These are phyloP conservation scores for Calidris pygmaea DNA, from an alignment of 2,113 vertebrate genomes.

Conservation along the genomic window DNA sequence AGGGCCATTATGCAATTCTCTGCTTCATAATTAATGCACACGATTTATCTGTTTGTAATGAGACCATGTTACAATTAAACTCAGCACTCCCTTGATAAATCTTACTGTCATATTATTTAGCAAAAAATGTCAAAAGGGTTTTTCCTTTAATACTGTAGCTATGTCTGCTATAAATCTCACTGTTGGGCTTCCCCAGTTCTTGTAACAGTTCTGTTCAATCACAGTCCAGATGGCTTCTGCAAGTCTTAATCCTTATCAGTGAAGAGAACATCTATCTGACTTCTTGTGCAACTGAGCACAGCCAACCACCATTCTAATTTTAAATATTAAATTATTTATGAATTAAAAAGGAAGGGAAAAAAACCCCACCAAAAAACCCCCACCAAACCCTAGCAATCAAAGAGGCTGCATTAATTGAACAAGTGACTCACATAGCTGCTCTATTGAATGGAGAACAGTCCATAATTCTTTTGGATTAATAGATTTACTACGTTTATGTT, in stretches of 20 bases:
- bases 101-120: background rate
- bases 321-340: background rate
- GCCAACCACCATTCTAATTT: background rate
- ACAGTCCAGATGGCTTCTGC: background rate
- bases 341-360: background rate
- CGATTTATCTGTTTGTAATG: background rate
- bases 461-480: background rate
- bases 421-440: background rate
- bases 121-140: background rate
- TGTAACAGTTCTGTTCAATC: background rate
- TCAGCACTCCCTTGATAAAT: background rate
- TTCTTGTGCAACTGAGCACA: background rate
- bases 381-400: background rate
- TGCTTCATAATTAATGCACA: background rate
- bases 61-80: background rate
- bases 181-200: background rate
- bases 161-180: background rate
- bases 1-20: background rate
- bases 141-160: background rate
- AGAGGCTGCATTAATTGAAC: background rate
- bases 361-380: background rate
- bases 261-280: background rate
- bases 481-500: background rate
- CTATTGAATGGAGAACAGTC: background rate
- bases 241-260: background rate